These are phyloP conservation scores for Pheosia tremula DNA, from an alignment of 2,888 invertebrate species.

Conservation along the genomic window DNA sequence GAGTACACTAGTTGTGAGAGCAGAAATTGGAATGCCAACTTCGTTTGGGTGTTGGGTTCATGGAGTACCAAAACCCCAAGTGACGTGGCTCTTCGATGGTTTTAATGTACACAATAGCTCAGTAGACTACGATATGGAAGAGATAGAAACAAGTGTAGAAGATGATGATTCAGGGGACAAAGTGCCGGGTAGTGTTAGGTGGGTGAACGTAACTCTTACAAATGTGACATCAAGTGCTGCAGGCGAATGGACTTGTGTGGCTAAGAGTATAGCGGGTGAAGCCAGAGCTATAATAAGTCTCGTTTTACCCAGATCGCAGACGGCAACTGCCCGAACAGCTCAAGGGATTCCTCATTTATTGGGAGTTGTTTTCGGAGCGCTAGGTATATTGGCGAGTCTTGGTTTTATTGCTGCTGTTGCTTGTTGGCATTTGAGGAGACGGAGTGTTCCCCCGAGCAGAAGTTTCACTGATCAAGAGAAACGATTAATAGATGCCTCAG, in stretches of 20 bases:
- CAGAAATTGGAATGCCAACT: conserved; percentile 92
- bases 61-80: conserved; percentile 93
- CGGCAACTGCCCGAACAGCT: conserved; percentile 91
- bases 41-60: conserved; percentile 92
- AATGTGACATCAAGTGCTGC: conserved; percentile 93
- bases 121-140: conserved; percentile 78
- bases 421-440: conserved; percentile 88
- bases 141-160: conserved; percentile 60
- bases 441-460: conserved; percentile 86
- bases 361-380: conserved; percentile 89
- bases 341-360: conserved; percentile 90
- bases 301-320: conserved; percentile 84
- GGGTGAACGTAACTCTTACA: conserved; percentile 93
- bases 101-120: conserved; percentile 74
- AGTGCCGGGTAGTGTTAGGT: conserved; percentile 82
- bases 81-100: conserved; percentile 93
- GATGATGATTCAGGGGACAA: conserved; percentile 74
- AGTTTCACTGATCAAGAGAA: conserved; percentile 96
- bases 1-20: conserved; percentile 86
- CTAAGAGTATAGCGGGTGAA: conserved; percentile 87
- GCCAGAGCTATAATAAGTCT: conserved; percentile 86
- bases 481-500: conserved; percentile 91
- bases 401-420: conserved; percentile 83
- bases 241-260: conserved; percentile 93
- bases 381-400: conserved; percentile 88